Evolutionary conservation across 2,888 invertebrate species (phyloP).

Genomic region (Macaria liturata): DNA sequence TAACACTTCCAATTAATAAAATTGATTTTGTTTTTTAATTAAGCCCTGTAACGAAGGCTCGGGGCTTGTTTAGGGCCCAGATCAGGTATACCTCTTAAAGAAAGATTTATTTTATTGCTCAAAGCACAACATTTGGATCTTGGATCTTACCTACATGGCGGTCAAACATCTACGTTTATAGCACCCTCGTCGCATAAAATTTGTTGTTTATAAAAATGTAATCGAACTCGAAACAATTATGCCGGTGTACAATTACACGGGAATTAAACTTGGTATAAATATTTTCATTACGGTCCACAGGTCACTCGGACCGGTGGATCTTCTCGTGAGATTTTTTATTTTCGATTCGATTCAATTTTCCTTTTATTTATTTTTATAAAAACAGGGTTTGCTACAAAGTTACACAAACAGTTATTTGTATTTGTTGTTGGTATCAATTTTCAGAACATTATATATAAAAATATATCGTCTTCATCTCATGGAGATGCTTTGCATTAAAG

Average conservation of each 20-base stretch:
- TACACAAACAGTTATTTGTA: too few species aligned
- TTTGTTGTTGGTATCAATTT: too few species aligned
- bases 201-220: constrained; percentile 60
- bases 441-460: too few species aligned
- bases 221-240: constrained; percentile 54
- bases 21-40: constrained; percentile 84
- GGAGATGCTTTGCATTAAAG: too few species aligned
- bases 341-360: too few species aligned
- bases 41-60: constrained; percentile 73
- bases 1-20: constrained; percentile 84
- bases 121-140: constrained; percentile 70
- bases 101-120: constrained; percentile 80
- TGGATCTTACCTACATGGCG: constrained; percentile 52
- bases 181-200: constrained; percentile 58
- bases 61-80: constrained; percentile 69
- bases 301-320: constrained; percentile 6
- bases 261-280: constrained; percentile 51
- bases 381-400: too few species aligned
- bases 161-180: constrained; percentile 61
- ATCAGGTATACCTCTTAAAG: constrained; percentile 76
- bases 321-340: constrained; percentile 7
- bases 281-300: constrained; percentile 36
- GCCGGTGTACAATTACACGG: constrained; percentile 52
- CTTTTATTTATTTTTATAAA: too few species aligned
- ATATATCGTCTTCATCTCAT: too few species aligned